Evolutionary conservation across 2,113 vertebrate species (phyloP).

Genomic region (Nettapus auritus): DNA sequence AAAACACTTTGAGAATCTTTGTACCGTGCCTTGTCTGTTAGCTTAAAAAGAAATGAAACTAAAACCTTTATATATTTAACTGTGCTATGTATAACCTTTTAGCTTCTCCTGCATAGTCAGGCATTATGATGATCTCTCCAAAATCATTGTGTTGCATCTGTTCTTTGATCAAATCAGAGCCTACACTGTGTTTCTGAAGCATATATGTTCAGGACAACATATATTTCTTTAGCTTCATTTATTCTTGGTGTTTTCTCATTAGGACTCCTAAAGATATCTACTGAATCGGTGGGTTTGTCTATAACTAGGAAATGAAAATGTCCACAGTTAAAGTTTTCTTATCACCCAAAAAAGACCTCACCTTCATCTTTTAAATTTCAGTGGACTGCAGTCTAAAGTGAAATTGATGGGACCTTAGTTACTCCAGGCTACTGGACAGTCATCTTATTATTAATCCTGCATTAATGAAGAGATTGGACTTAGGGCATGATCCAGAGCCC

Average conservation of each 20-base stretch:
- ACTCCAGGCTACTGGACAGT: background rate
- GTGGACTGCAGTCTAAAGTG: background rate
- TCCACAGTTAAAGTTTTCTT: background rate
- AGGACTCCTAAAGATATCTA: background rate
- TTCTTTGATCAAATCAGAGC: background rate
- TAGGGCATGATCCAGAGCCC: constrained; percentile 69
- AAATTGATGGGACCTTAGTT: background rate
- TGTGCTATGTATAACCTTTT: background rate
- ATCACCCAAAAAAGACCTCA: background rate
- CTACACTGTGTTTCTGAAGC: background rate
- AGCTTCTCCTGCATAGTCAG: background rate
- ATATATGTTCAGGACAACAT: background rate
- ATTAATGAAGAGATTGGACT: constrained; percentile 30
- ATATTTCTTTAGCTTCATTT: background rate
- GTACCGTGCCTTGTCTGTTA: background rate
- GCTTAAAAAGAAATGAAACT: background rate
- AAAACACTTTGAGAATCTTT: background rate
- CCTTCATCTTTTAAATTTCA: background rate
- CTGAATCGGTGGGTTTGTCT: background rate
- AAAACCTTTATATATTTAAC: background rate
- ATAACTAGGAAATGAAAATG: background rate
- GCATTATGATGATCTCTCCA: background rate
- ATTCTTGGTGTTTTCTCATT: background rate
- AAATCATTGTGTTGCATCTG: background rate
- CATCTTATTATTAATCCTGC: background rate